Evolutionary conservation across 2,888 invertebrate species (phyloP).

Genomic region (Escarpia spicata): DNA sequence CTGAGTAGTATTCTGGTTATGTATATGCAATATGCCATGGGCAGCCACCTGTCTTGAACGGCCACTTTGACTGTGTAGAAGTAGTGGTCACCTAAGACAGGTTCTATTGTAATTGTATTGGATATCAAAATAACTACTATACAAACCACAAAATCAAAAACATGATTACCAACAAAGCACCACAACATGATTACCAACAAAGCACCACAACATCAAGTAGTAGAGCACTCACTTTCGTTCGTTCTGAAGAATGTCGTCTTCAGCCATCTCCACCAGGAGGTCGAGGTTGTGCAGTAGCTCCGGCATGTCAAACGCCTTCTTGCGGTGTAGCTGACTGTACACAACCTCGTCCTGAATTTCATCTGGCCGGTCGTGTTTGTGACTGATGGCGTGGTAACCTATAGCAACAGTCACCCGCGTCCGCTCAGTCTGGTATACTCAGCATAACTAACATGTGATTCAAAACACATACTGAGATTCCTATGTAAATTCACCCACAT

Average conservation of each 20-base stretch:
- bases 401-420: not conserved
- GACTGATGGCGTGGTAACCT: constrained; percentile 46
- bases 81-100: too few relatives aligned
- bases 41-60: too few relatives aligned
- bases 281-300: constrained; percentile 93
- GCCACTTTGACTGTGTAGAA: too few relatives aligned
- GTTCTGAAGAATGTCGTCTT: constrained; percentile 87
- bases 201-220: not conserved
- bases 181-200: not conserved
- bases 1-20: too few relatives aligned
- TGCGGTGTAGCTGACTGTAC: constrained; percentile 35
- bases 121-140: too few relatives aligned
- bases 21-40: too few relatives aligned
- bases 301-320: constrained; percentile 75
- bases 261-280: constrained; percentile 89
- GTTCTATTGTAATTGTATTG: too few relatives aligned
- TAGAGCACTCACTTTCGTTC: constrained; percentile 54
- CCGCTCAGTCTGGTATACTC: not conserved
- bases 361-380: constrained; percentile 67
- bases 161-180: too few relatives aligned
- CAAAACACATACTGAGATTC: too few relatives aligned
- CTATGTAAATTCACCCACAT: too few relatives aligned
- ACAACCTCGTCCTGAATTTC: constrained; percentile 68
- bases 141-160: too few relatives aligned
- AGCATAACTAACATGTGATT: too few relatives aligned